phyloP scores from a whole-genome alignment of 1,140 invertebrate species.

The Panagrolaimus sp. region DNA sequence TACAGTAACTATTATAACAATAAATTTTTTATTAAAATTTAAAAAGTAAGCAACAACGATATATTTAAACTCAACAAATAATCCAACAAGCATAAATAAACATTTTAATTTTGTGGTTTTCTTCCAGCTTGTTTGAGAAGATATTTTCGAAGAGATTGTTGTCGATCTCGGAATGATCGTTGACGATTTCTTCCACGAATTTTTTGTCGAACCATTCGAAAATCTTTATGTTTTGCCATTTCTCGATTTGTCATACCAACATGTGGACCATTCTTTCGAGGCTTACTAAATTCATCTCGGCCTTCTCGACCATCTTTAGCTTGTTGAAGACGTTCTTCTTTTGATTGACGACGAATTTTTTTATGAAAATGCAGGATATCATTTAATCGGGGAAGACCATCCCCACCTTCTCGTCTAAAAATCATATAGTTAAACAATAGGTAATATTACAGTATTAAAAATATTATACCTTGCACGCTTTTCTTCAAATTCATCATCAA shows the following conservation, averaged over 20 bases:
- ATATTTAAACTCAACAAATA: too few species aligned
- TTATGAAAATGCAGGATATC: constrained; percentile 59
- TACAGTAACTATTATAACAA: too few species aligned
- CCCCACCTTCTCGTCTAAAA: constrained; percentile 41
- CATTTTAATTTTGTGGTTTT: constrained; percentile 12
- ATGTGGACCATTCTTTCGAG: constrained; percentile 52
- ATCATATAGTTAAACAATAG: not conserved
- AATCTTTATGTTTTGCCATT: constrained; percentile 54
- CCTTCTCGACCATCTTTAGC: constrained; percentile 48
- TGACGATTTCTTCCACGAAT: constrained; percentile 57
- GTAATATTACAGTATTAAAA: constrained; percentile 16
- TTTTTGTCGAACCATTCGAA: constrained; percentile 55
- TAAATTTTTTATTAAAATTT: too few species aligned
- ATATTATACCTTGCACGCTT: constrained; percentile 44
- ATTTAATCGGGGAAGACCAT: constrained; percentile 53
- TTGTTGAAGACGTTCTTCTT: constrained; percentile 49
- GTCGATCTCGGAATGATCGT: constrained; percentile 52
- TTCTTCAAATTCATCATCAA: constrained; percentile 53
- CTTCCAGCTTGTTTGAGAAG: constrained; percentile 46
- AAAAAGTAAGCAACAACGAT: too few species aligned
- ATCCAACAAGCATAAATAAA: too few species aligned
- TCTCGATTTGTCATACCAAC: constrained; percentile 55
- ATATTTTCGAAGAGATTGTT: constrained; percentile 50
- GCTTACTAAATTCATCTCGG: constrained; percentile 42
- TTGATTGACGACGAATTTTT: constrained; percentile 50